phyloP scores from a whole-genome alignment of 2,797 vertebrate genomes.

The Danio kyathit region DNA sequence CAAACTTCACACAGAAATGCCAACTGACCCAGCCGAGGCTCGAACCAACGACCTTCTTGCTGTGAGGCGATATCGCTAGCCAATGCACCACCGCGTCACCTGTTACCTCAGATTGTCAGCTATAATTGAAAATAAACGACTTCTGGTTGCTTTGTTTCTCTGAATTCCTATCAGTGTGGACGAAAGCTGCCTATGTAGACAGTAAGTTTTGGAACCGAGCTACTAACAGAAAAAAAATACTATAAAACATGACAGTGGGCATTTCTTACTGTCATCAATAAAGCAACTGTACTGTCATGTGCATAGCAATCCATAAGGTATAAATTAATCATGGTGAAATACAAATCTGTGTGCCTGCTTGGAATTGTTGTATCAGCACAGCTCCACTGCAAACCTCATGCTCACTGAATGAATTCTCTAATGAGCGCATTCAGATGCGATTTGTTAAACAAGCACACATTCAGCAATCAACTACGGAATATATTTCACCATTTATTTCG shows the following conservation, averaged over 20 bases:
- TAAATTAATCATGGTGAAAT: slow-evolving; percentile 28
- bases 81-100: no score
- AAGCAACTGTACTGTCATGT: slow-evolving; percentile 23
- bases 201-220: slow-evolving; percentile 24
- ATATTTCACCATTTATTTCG: neutral
- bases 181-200: neutral
- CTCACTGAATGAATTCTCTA: slow-evolving; percentile 29
- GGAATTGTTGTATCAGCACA: slow-evolving; percentile 37
- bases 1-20: no score
- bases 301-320: slow-evolving; percentile 7
- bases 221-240: slow-evolving; percentile 17
- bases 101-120: neutral
- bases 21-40: no score
- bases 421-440: slow-evolving; percentile 37
- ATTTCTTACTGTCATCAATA: slow-evolving; percentile 40
- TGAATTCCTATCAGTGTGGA: slow-evolving; percentile 5
- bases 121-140: slow-evolving; percentile 35
- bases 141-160: slow-evolving; percentile 17
- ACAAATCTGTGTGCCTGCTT: slow-evolving; percentile 5
- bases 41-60: no score
- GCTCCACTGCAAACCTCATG: neutral
- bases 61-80: no score
- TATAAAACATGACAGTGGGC: slow-evolving; percentile 25
- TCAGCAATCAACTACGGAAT: slow-evolving; percentile 5
- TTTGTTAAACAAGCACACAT: slow-evolving; percentile 42